A percentile compares a stretch with the other conserved stretches of the same genome.
Conservation (phyloP, 2,888 invertebrate species). For the Diaphora mendica region DNA sequence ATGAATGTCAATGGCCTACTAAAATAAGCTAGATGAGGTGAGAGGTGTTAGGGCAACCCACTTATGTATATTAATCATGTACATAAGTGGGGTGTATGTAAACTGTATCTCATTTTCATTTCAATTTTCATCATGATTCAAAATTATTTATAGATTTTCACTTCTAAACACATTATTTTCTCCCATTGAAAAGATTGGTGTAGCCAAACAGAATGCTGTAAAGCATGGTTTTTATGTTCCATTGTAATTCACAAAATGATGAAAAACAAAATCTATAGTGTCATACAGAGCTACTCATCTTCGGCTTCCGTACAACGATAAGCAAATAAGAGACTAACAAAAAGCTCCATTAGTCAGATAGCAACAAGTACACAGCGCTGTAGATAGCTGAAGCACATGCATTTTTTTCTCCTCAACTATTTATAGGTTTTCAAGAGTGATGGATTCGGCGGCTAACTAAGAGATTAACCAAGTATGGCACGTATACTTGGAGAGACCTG, state of each 20-base stretch:
- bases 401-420: conserved; percentile 75
- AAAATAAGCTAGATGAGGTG: no score
- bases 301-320: conserved; percentile 11
- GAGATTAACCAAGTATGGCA: conserved; percentile 59
- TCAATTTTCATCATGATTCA: not conserved
- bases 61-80: no score
- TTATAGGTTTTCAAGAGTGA: conserved; percentile 66
- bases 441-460: conserved; percentile 66
- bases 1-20: no score
- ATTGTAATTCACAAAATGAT: not conserved
- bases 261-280: not conserved
- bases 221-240: not conserved
- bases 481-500: conserved; percentile 58
- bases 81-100: not conserved
- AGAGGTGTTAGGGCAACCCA: not conserved
- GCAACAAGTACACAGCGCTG: conserved; percentile 46
- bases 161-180: not conserved
- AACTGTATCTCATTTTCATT: not conserved
- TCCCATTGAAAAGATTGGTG: not conserved
- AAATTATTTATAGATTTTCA: not conserved
- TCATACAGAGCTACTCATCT: conserved; percentile 4
- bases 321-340: conserved; percentile 34
- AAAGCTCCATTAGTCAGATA: conserved; percentile 58
- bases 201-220: not conserved
- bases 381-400: conserved; percentile 73